Evolutionary conservation across 1,140 invertebrate genomes (phyloP).

Genomic region (Melitaea cinxia): DNA sequence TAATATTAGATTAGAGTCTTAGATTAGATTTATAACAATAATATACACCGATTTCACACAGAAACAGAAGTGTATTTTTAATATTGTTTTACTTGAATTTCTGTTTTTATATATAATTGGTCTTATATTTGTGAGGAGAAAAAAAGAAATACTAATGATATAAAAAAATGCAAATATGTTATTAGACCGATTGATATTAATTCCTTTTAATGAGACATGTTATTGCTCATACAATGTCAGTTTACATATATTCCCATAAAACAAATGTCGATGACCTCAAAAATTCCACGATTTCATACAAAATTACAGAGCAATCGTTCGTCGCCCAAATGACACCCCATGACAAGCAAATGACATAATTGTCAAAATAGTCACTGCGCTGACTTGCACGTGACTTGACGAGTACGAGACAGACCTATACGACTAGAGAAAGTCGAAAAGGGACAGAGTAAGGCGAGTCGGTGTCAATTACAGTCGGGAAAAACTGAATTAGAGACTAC

Average conservation of each 20-base stretch:
- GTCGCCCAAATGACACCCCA: conserved; percentile 78
- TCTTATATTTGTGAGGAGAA: too few relatives aligned
- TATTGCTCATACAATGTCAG: neutral
- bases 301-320: conserved; percentile 78
- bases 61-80: too few relatives aligned
- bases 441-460: conserved; percentile 60
- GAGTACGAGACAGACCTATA: conserved; percentile 47
- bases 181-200: neutral
- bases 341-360: conserved; percentile 80
- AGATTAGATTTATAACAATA: too few relatives aligned
- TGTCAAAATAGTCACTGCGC: conserved; percentile 78
- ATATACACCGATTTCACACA: too few relatives aligned
- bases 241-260: conserved; percentile 69
- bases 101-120: too few relatives aligned
- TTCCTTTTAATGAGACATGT: neutral
- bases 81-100: too few relatives aligned
- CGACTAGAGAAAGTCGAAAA: conserved; percentile 22
- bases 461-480: conserved; percentile 80
- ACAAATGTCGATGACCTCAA: conserved; percentile 68
- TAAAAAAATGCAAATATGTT: neutral
- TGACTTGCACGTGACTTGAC: conserved; percentile 76
- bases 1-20: too few relatives aligned
- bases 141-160: too few relatives aligned
- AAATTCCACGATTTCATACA: conserved; percentile 72
- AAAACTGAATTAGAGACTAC: conserved; percentile 78